Base-by-base conservation (phyloP, 2,113 vertebrate genomes). In the Melanocharis versteri region DNA sequence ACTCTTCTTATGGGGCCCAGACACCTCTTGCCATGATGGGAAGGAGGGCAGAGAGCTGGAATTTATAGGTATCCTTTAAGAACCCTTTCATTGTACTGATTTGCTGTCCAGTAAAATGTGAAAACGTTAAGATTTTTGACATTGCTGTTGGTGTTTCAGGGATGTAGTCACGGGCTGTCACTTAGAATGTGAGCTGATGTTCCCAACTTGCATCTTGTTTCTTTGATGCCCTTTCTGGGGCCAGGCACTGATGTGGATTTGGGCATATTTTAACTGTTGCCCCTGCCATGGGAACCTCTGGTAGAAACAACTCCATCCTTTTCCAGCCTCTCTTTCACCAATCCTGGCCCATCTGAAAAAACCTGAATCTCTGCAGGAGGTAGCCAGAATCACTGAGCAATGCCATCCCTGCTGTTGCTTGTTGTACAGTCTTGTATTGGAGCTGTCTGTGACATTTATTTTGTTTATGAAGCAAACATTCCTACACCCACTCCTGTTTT, bases 391-490 rank as follows among this genome's bases (percentile, higher is more conserved):
- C 53, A 45, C 30, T 31, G 33, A 80, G 40, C 13, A 80, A 19
- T 80, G 17, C 40, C 82, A 40, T 68, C 24, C 26, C 39, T 68
- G 22, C n/a, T 83, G 57, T 56, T 48, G 27, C 45, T 76, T 65
- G 15, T 60, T 80, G 33, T 56, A 45, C 6, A 33, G 10, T 69
- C 53, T 56, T 72, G 14, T 89, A 23, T 86, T 71, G n/a, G 14
- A 83, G 47, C 37, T 86, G 10, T 50, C 75, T 71, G 62, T 77
- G 33, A 65, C 42, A 88, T 83, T 35, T 88, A 28, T 37, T 85
- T 81, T 95, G 89, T 95, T 87, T 94, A 87, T 83, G 70, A 82
- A 89, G 44, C 17, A 90, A 90, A 72, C 54, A 44, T 88, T 93
- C 56, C 54, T 78, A 87, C 48, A 35, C 56, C n/a, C 66, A 86